These are phyloP conservation scores for Etheostoma perlongum DNA, from an alignment of 2,797 vertebrate species.

Conservation along the genomic window DNA sequence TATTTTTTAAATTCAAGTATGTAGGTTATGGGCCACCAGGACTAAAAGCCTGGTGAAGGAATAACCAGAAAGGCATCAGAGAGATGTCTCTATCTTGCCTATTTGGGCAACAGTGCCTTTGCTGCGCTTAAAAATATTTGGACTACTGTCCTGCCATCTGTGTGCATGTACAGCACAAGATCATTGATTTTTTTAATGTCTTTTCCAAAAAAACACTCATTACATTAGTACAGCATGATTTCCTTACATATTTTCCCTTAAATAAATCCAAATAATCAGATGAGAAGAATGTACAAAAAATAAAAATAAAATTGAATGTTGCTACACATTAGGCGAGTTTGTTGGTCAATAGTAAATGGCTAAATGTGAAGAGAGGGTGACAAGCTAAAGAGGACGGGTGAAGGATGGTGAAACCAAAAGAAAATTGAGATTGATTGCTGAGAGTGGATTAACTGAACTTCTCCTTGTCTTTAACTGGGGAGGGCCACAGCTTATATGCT, in stretches of 20 bases:
- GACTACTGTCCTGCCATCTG: conserved; percentile 74
- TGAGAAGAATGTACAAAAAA: conserved; percentile 57
- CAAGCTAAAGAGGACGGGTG: conserved; percentile 56
- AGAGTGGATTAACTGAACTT: conserved; percentile 70
- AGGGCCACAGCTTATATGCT: conserved; percentile 71
- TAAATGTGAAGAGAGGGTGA: conserved; percentile 49
- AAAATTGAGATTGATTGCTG: conserved; percentile 76
- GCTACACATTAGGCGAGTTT: conserved; percentile 48
- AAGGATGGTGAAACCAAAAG: conserved; percentile 61
- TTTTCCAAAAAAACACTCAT: conserved; percentile 54
- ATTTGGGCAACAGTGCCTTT: conserved; percentile 68
- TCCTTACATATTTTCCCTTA: conserved; percentile 55
- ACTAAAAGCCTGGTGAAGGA: conserved; percentile 56
- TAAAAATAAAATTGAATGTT: conserved; percentile 40
- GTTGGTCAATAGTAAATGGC: conserved; percentile 63
- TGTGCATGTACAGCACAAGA: conserved; percentile 68
- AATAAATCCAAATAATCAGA: conserved; percentile 64
- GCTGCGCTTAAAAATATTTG: conserved; percentile 69
- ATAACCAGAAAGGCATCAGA: conserved; percentile 69
- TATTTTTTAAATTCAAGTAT: conserved; percentile 22
- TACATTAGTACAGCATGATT: conserved; percentile 55
- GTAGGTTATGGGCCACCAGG: conserved; percentile 18
- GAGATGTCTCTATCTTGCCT: conserved; percentile 65
- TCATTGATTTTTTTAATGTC: conserved; percentile 51
- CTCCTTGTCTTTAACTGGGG: conserved; percentile 47